A percentile compares a stretch with the other conserved stretches of the same genome.
Conservation (phyloP, 2,797 vertebrate genomes). For the Falco cherrug region DNA sequence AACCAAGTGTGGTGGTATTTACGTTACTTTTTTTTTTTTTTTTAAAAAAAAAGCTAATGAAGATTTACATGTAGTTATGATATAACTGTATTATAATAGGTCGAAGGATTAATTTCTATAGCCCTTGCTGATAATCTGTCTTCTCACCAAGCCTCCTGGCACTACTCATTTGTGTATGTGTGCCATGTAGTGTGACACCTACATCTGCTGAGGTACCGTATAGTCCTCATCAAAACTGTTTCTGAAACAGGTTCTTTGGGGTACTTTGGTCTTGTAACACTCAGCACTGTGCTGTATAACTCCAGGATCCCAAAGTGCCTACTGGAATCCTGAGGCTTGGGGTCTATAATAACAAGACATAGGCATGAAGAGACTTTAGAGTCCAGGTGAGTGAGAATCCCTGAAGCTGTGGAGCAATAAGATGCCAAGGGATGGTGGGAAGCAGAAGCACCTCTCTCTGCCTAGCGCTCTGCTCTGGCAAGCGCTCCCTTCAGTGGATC, state of each 20-base stretch:
- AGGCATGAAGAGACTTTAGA: neutral
- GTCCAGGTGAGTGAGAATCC: neutral
- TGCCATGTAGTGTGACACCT: rapidly evolving
- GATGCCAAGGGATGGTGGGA: neutral
- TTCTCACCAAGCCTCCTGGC: neutral
- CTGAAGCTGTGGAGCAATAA: neutral
- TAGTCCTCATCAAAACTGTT: neutral
- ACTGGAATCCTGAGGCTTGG: neutral
- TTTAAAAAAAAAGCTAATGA: neutral
- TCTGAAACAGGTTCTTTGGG: neutral
- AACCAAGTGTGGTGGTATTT: neutral
- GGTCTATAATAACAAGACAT: neutral
- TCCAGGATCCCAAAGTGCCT: neutral
- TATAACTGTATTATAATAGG: neutral
- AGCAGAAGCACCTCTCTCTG: neutral
- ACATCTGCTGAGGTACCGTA: neutral
- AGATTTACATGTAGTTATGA: neutral
- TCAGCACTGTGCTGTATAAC: neutral
- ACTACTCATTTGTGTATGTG: neutral
- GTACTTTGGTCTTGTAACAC: neutral
- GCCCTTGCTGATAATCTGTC: neutral
- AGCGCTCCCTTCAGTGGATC: neutral
- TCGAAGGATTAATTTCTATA: neutral
- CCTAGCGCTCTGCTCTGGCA: neutral
- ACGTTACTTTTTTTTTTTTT: too few species aligned